Evolutionary conservation across 2,888 invertebrate genomes (phyloP), one percentile per base, ranked within the genome.

Genomic region (Esperia sulphurella): DNA sequence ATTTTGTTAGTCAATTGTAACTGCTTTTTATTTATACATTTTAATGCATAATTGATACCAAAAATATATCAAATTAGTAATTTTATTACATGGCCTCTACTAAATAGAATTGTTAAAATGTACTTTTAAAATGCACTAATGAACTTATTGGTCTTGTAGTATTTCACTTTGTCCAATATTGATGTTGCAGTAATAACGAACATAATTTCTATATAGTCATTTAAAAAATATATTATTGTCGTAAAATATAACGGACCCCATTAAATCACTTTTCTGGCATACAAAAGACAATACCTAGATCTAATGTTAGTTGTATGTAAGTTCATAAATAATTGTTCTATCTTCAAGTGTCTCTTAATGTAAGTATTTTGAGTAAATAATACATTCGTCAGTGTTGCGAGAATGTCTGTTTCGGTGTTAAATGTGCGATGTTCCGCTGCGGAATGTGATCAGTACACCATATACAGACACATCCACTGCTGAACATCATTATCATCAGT

Each of bases 211-310:
- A 46, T 60, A 61, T 63, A 63, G 56, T 70, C 58, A 65, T 77
- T 57, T 53, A 47, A 49, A 21, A 21, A 21, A 21, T 21, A 21
- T 51, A 59, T 72, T 66, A 62, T 70, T 64, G 66, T 71, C 66
- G 61, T 75, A 63, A 65, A 71, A 60, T 58, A 56, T 66, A 46
- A 68, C 64, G 66, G 78, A 80, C 76, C 81, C 83, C 84, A 82
- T 85, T 75, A 59, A 61, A 80, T 82, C 80, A 81, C 75, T 69
- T 79, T 77, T 87, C 83, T 81, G 85, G 84, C 85, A 89, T 87
- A 84, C 84, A 85, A 90, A 90, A 89, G 90, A 90, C 90, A 90
- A 90, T 90, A 90, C 90, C 88, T 90, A 90, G 90, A 81, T 88
- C 84, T 90, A 90, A 88, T 79, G 79, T 88, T 89, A 88, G 88